Percentiles rank a stretch among this genome's conserved stretches.
These are phyloP conservation scores for Drosophila suzukii DNA, from an alignment of 1,140 invertebrate species.

Conservation along the genomic window DNA sequence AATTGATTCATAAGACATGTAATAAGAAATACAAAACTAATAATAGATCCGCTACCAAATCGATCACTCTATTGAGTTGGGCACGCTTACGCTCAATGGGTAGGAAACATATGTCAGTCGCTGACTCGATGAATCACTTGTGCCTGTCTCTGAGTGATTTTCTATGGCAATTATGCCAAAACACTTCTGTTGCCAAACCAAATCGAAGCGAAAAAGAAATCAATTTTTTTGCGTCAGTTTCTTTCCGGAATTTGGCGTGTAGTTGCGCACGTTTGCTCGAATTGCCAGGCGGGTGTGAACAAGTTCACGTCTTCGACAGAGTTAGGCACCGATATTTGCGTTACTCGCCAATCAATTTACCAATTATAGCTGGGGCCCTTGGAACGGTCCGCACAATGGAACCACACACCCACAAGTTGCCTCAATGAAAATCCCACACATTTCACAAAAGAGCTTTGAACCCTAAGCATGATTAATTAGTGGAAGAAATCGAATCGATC, in stretches of 20 bases:
- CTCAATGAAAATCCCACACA: conserved; percentile 29
- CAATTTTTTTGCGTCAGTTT: conserved; percentile 45
- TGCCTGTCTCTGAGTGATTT: conserved; percentile 37
- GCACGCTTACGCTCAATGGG: conserved; percentile 25
- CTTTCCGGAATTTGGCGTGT: conserved; percentile 59
- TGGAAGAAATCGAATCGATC: conserved; percentile 19
- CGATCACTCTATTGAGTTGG: conserved; percentile 43
- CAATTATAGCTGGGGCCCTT: conserved; percentile 34
- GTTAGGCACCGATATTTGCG: conserved; percentile 42
- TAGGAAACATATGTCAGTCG: conserved; percentile 36
- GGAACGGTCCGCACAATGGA: conserved; percentile 16
- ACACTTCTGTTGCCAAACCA: conserved; percentile 52
- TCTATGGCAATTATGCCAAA: conserved; percentile 67
- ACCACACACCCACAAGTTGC: conserved; percentile 21
- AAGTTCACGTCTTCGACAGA: conserved; percentile 51
- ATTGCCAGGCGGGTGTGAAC: conserved; percentile 33
- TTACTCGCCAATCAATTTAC: conserved; percentile 53
- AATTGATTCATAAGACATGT: too few species aligned
- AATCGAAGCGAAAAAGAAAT: conserved; percentile 18
- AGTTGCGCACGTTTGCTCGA: conserved; percentile 57
- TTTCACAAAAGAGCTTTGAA: conserved; percentile 65
- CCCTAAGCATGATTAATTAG: conserved; percentile 66
- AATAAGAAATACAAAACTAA: not conserved
- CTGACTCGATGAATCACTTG: conserved; percentile 38
- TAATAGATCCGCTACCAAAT: conserved; percentile 27